Conservation (phyloP, 1,140 invertebrate genomes). For the Dendroctonus ponderosae region DNA sequence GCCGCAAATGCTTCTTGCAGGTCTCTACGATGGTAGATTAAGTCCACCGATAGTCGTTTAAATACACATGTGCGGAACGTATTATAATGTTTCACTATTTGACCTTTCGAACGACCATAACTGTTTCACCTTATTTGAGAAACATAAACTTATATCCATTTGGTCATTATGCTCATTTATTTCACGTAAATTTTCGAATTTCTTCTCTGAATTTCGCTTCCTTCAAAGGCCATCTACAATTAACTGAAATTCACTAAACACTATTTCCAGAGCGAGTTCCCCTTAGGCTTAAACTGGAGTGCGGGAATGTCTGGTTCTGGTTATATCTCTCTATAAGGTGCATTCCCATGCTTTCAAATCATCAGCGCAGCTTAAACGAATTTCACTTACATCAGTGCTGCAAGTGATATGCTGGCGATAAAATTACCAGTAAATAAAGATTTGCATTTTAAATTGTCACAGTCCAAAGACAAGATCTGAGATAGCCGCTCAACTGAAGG, state of each 20-base stretch:
- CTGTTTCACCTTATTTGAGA: conserved; percentile 35
- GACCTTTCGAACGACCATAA: conserved; percentile 31
- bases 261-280: too few relatives aligned
- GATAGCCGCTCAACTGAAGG: conserved; percentile 26
- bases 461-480: conserved; percentile 28
- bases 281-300: too few relatives aligned
- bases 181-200: too few relatives aligned
- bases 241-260: too few relatives aligned
- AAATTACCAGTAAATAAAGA: conserved; percentile 34
- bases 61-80: conserved; percentile 37
- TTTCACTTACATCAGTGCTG: too few relatives aligned
- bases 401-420: conserved; percentile 29
- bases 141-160: conserved; percentile 14
- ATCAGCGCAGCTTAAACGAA: too few relatives aligned
- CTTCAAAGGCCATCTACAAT: too few relatives aligned
- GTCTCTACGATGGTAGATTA: conserved; percentile 35
- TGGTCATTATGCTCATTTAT: too few relatives aligned
- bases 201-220: too few relatives aligned
- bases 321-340: too few relatives aligned
- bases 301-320: too few relatives aligned
- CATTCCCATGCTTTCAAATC: too few relatives aligned
- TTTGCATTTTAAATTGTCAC: conserved; percentile 35
- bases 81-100: conserved; percentile 35
- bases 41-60: conserved; percentile 35
- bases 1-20: conserved; percentile 36